Evolutionary conservation across 30 jellyfish, hydroid and myxozoan species (phyloP).

Genomic region (Pseudorhiza aurosa): DNA sequence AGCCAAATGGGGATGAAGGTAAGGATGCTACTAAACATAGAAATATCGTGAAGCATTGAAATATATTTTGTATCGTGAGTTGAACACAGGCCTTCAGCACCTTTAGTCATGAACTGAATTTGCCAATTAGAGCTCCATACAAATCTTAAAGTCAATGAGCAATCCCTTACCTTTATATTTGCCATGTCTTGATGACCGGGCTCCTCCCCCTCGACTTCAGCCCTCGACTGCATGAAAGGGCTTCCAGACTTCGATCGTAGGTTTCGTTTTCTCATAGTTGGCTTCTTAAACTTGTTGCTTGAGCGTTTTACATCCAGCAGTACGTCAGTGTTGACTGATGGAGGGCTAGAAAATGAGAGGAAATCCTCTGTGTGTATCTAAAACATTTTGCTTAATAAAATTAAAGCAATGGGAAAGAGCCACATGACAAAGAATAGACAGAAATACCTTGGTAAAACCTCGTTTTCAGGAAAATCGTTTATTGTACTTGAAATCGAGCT

Average conservation of each 20-base stretch:
- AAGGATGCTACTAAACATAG: no score
- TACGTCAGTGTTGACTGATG: constrained; percentile 17
- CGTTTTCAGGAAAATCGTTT: constrained; percentile 30
- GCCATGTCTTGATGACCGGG: neutral
- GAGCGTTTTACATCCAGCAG: constrained; percentile 4
- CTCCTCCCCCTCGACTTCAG: constrained; percentile 2
- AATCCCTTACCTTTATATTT: constrained; percentile 3
- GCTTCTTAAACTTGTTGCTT: constrained; percentile 29
- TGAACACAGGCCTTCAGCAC: no score
- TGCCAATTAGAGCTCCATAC: no score
- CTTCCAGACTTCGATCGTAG: constrained; percentile 12
- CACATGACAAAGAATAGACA: no score
- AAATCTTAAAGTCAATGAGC: no score
- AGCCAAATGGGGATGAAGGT: no score
- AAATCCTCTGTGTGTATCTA: no score
- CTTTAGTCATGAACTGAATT: no score
- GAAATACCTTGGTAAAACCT: constrained; percentile 7
- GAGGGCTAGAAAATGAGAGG: neutral
- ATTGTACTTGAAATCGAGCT: constrained; percentile 19
- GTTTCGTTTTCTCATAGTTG: constrained; percentile 4
- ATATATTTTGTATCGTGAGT: no score
- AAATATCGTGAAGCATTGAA: no score
- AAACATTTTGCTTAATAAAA: no score
- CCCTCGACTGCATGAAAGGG: constrained; percentile 7
- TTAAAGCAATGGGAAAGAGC: no score